These are phyloP conservation scores for Phortica magna DNA, from an alignment of 2,888 invertebrate species.

Conservation along the genomic window DNA sequence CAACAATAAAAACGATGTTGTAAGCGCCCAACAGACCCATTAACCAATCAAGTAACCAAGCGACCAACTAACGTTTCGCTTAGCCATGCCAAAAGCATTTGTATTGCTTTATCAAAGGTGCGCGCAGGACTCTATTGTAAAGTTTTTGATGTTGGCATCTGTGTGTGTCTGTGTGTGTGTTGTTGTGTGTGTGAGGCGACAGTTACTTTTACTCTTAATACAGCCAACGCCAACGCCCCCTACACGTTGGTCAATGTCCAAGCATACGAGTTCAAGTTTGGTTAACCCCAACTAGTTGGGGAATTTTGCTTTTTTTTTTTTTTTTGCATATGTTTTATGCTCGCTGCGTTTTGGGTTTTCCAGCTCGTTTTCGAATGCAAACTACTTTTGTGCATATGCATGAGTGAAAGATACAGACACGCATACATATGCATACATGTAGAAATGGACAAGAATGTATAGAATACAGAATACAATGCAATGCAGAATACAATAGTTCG, in stretches of 20 bases:
- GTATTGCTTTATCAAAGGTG: neutral
- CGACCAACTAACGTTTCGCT: neutral
- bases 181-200: conserved; percentile 8
- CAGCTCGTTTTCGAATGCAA: neutral
- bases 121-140: neutral
- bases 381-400: neutral
- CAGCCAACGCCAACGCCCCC: neutral
- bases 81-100: neutral
- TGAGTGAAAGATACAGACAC: neutral
- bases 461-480: no score
- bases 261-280: conserved; percentile 1
- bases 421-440: neutral
- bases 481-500: no score
- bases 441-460: no score
- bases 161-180: conserved; percentile 12
- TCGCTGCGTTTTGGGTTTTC: neutral
- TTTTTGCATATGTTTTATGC: neutral
- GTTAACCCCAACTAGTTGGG: neutral
- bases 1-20: neutral
- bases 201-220: conserved; percentile 44
- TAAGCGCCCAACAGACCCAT: neutral
- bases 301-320: no score
- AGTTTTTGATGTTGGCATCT: neutral
- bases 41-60: no score
- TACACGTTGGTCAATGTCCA: neutral